Evolutionary conservation across 2,113 vertebrate species (phyloP).

Genomic region (Callocephalon fimbriatum): DNA sequence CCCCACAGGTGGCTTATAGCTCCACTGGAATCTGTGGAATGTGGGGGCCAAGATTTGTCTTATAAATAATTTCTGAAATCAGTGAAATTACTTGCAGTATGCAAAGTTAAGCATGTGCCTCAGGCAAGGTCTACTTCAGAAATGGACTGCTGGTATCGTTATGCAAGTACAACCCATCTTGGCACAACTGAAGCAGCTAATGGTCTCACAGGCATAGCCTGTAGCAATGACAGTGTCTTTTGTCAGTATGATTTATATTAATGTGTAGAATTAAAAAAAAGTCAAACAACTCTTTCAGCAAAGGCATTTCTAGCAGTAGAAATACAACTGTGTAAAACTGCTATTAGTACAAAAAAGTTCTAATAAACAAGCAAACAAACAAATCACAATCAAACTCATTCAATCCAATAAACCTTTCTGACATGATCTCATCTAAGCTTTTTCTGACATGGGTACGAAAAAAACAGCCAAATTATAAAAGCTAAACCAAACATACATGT

Average conservation of each 20-base stretch:
- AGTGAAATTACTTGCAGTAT: conserved; percentile 1
- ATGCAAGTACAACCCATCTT: not conserved
- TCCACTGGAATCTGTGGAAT: not conserved
- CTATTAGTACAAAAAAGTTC: not conserved
- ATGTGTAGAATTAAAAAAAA: not conserved
- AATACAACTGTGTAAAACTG: not conserved
- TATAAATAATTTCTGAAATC: conserved; percentile 17
- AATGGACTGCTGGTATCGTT: not conserved
- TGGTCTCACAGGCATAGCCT: not conserved
- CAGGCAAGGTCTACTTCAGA: conserved; percentile 19
- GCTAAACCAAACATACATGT: not conserved
- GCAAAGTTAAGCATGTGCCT: conserved; percentile 5
- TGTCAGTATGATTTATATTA: not conserved
- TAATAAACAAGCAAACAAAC: not conserved
- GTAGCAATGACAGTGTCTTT: not conserved
- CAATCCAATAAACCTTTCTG: not conserved
- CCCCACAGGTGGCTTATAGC: not conserved
- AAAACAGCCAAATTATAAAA: not conserved
- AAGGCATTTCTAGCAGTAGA: not conserved
- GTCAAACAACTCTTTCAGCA: not conserved
- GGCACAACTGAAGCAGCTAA: not conserved
- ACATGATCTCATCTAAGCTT: not conserved
- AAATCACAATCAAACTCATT: not conserved
- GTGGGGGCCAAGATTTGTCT: not conserved
- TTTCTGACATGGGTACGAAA: not conserved